A percentile compares a stretch with the other conserved stretches of the same genome.
Evolutionary conservation across 1,140 invertebrate genomes (phyloP).

Genomic region (Drosophila oshimai): DNA sequence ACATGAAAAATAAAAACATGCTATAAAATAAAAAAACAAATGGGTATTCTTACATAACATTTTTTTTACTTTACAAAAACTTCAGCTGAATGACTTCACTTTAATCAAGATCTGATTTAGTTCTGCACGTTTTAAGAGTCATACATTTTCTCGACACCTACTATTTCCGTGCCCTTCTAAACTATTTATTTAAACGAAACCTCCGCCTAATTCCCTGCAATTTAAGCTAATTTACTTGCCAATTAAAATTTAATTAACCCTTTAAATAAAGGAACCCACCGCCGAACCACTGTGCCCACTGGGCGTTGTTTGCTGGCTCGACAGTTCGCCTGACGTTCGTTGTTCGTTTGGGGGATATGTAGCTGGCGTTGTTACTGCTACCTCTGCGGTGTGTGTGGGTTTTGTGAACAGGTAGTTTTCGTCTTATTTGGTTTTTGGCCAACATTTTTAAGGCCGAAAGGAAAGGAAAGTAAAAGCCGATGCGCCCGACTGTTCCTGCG

Average conservation of each 20-base stretch:
- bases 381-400: slow-evolving; percentile 63
- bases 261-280: slow-evolving; percentile 1
- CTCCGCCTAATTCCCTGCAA: background rate
- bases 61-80: too few species aligned
- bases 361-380: slow-evolving; percentile 28
- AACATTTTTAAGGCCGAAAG: slow-evolving; percentile 60
- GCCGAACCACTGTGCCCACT: slow-evolving; percentile 27
- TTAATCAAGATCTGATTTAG: too few species aligned
- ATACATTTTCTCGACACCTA: background rate
- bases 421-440: slow-evolving; percentile 70
- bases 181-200: slow-evolving; percentile 4
- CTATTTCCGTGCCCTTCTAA: background rate
- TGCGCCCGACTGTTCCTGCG: slow-evolving; percentile 5
- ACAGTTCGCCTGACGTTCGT: slow-evolving; percentile 36
- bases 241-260: slow-evolving; percentile 20
- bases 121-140: background rate
- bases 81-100: too few species aligned
- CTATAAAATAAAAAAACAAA: too few species aligned
- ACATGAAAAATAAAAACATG: too few species aligned
- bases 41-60: too few species aligned
- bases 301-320: slow-evolving; percentile 27
- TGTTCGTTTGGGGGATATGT: slow-evolving; percentile 30
- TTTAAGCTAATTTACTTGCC: slow-evolving; percentile 15
- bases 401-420: slow-evolving; percentile 74
- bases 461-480: slow-evolving; percentile 72